A percentile compares a stretch with the other conserved stretches of the same genome.
Evolutionary conservation across 1,140 invertebrate species (phyloP).

Genomic region (Heterodera carotae): DNA sequence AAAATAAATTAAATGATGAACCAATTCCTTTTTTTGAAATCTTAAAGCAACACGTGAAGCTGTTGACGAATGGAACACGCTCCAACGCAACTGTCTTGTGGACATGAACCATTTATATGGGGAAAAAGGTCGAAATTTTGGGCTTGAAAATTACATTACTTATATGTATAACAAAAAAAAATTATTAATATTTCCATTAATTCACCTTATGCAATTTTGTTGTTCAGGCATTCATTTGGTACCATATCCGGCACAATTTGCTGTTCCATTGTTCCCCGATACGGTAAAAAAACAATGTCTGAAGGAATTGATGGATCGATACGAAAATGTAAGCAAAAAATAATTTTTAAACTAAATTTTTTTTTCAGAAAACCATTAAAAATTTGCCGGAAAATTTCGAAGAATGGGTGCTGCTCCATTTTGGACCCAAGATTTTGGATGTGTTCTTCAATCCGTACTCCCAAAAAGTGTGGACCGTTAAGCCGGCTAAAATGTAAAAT

Average conservation of each 20-base stretch:
- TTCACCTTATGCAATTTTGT: not conserved
- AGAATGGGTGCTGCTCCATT: constrained; percentile 62
- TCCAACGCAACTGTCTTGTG: constrained; percentile 64
- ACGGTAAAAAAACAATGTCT: constrained; percentile 60
- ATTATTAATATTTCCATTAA: not conserved
- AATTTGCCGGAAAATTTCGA: constrained; percentile 56
- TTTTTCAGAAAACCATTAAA: not conserved
- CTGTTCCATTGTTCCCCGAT: constrained; percentile 64
- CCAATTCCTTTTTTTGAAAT: not conserved
- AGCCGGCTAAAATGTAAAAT: constrained; percentile 59
- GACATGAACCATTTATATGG: constrained; percentile 64
- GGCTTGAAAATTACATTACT: no score
- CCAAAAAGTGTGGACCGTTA: constrained; percentile 64
- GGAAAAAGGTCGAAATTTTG: constrained; percentile 43
- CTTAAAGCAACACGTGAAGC: constrained; percentile 60
- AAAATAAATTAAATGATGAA: not conserved
- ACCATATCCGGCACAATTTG: constrained; percentile 65
- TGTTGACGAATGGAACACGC: constrained; percentile 63
- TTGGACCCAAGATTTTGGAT: constrained; percentile 63
- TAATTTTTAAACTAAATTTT: constrained; percentile 14
- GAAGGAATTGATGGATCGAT: constrained; percentile 60
- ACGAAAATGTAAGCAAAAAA: constrained; percentile 53
- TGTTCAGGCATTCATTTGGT: constrained; percentile 56
- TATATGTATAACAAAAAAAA: constrained; percentile 17
- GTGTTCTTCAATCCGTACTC: constrained; percentile 65